Base-by-base conservation (phyloP, 2,888 invertebrate genomes). In the Lymantria dispar region DNA sequence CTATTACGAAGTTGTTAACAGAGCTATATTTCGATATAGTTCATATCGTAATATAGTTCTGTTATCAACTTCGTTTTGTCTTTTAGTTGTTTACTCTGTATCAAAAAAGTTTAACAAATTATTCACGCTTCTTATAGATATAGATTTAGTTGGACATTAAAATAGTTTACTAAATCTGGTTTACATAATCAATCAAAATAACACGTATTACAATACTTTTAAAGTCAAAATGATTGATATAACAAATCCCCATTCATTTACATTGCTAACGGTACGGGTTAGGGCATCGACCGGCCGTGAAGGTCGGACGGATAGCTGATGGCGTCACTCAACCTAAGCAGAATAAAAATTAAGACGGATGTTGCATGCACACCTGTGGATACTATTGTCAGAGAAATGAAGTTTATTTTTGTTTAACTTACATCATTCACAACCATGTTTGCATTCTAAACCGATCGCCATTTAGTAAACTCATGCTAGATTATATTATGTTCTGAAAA, bases 261-360 rank as follows among this genome's bases (percentile, higher is more conserved):
- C 74, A 74, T 71, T 68, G 73, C 67, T 79, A 84, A 83, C 84
- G 81, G 85, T 75, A 62, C 69, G 51, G 39, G 45, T 53, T 68
- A 67, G 83, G 78, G 80, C 82, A 61, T 60, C 67, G 77, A 78
- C 84, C 85, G 81, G 66, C 80, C 85, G 80, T 79, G 83, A 85
- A 86, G 86, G 87, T 78, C 84, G 77, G 56, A 49, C 56, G 62
- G 58, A 64, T 68, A 70, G 58, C 53, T 48, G 42, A 60, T 85
- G 83, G 86, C 84, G 87, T 85, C 84, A 81, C 50, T 53, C 31
- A 31, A 47, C 50, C 60, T 62, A 64, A 67, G 61, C 55, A 51
- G 51, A 60, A 62, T n/a, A n/a, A 61, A 64, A 64, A 64, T 62
- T 62, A 22, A 22, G 22, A 62, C 65, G 54, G 58, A 62, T 62